Base-by-base conservation (phyloP, 2,888 invertebrate genomes). In the Drosophila monieri region DNA sequence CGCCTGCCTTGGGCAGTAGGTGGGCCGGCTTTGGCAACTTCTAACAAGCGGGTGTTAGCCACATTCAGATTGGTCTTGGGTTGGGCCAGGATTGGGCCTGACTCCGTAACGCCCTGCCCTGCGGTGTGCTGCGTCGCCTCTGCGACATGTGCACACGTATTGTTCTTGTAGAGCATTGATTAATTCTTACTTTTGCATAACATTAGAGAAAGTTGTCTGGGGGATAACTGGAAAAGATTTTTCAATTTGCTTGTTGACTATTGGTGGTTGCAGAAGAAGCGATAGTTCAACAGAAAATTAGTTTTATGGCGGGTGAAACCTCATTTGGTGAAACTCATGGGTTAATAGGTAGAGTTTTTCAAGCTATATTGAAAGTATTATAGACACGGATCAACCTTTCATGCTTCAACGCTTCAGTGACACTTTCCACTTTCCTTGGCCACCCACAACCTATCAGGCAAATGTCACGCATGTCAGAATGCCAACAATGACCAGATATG, bases 91-190 rank as follows among this genome's bases (percentile, higher is more conserved):
- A 59, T 5, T 59, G 6, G 58, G 53, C 41, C 49, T 55, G 30
- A 53, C 62, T 59, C 27, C 44, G 44, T 8, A 30, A 37, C 62
- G 62, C 66, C 62, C 66, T 52, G 66, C 66, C 62, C 62, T 23
- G 67, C 32, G 66, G 54, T 32, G 51, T 21, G 15, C 35, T 64
- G 39, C 32, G 53, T 39, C 35, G 68, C 74, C 85, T 85, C 75
- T 57, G 70, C 73, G 68, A 83, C 83, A 85, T 83, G 74, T 76
- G 76, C 74, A 73, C 85, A 87, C 88, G 83, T 85, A 79, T 86
- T 89, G 84, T 87, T 88, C 79, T 79, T 89, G 89, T 89, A 89
- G 85, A 87, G 88, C 89, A 89, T 88, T 89, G 89, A 89, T 89
- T 89, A 89, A 89, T 87, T 89, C 71, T 74, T 75, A 75, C 85